phyloP scores from a whole-genome alignment of 2,797 vertebrate species.

The Platalea minor region DNA sequence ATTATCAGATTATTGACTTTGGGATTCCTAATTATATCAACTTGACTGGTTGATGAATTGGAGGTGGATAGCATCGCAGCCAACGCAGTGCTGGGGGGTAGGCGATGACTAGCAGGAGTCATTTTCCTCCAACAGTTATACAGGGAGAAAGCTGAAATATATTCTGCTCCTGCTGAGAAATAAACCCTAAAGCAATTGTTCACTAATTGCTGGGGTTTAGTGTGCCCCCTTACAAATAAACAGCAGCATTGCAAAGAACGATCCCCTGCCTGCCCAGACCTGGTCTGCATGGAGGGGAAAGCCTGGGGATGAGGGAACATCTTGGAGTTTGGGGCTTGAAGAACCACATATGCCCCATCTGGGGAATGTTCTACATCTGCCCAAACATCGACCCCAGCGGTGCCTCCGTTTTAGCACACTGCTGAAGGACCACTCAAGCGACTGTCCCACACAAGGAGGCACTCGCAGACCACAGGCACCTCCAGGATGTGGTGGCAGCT shows the following conservation, averaged over 20 bases:
- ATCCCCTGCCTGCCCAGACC: not conserved
- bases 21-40: slow-evolving; percentile 46
- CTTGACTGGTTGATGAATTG: slow-evolving; percentile 58
- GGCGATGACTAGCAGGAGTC: not conserved
- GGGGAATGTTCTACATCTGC: fast-evolving
- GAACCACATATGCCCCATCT: not conserved
- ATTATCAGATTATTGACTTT: slow-evolving; percentile 65
- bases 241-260: not conserved
- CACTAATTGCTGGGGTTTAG: slow-evolving; percentile 9
- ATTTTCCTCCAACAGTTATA: not conserved
- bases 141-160: not conserved
- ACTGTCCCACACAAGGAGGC: not conserved
- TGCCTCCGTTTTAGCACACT: not conserved
- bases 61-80: not conserved
- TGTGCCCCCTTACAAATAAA: not conserved
- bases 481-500: not conserved
- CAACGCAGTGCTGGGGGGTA: not conserved
- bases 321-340: not conserved
- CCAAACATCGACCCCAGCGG: fast-evolving
- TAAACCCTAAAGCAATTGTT: not conserved
- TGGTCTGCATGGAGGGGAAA: not conserved
- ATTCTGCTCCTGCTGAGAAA: slow-evolving; percentile 34
- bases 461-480: not conserved
- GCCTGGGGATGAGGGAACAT: not conserved
- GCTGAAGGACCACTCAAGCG: not conserved